These are phyloP conservation scores for Synanthedon formicaeformis DNA, from an alignment of 2,888 invertebrate genomes.

Conservation along the genomic window DNA sequence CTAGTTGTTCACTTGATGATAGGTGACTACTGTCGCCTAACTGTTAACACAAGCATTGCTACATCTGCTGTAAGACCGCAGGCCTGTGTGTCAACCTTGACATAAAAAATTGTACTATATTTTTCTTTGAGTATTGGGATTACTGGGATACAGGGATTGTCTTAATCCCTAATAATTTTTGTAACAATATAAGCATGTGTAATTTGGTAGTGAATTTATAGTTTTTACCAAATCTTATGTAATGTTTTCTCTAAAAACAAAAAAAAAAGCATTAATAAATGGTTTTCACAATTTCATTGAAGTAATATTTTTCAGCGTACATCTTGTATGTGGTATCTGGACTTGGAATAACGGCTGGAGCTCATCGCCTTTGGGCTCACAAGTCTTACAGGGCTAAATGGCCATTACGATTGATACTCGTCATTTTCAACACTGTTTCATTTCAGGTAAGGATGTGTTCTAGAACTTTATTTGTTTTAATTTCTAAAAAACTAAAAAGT, in stretches of 20 bases:
- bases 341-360: constrained; percentile 96
- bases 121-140: no score
- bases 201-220: no score
- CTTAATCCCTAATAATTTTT: no score
- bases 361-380: constrained; percentile 96
- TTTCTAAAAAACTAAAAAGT: no score
- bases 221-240: neutral
- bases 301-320: constrained; percentile 68
- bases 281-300: constrained; percentile 7
- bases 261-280: neutral
- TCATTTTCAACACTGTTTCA: constrained; percentile 88
- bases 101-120: no score
- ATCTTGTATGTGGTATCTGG: constrained; percentile 82
- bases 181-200: no score
- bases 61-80: no score
- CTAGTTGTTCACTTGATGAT: no score
- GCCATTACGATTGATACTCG: constrained; percentile 85
- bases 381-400: constrained; percentile 94
- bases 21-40: no score
- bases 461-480: neutral
- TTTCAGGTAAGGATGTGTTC: constrained; percentile 77
- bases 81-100: no score
- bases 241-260: neutral
- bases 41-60: no score
- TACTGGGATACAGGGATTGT: no score